Evolutionary conservation across 2,113 vertebrate genomes (phyloP).

Genomic region (Pelusios castaneus): DNA sequence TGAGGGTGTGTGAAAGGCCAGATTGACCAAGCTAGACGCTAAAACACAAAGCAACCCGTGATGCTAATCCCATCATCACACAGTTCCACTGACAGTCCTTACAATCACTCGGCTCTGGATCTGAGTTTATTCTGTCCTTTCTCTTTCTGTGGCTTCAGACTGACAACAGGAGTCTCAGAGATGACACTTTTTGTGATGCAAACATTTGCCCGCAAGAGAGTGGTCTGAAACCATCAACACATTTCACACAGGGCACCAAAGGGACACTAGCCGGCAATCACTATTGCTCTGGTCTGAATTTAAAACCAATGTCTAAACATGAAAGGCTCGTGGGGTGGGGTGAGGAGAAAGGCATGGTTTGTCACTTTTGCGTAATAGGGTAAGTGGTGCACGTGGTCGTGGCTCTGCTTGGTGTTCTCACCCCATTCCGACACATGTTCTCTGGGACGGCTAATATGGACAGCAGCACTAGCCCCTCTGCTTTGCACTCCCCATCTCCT

Average conservation of each 20-base stretch:
- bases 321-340: neutral
- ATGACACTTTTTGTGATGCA: neutral
- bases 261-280: neutral
- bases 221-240: neutral
- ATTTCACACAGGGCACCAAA: neutral
- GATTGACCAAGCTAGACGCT: neutral
- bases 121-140: neutral
- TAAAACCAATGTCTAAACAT: neutral
- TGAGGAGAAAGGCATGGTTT: neutral
- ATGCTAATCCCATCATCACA: neutral
- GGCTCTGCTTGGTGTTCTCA: neutral
- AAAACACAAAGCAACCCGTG: neutral
- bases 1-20: neutral
- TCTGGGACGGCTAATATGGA: neutral
- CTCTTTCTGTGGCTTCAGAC: neutral
- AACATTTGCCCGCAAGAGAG: neutral
- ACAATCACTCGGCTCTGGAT: too few species aligned
- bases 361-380: neutral
- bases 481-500: neutral
- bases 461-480: neutral
- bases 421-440: neutral
- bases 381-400: neutral
- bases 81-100: neutral
- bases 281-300: neutral
- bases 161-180: neutral